These are phyloP conservation scores for Hylomyscus alleni DNA, from an alignment of 2,797 vertebrate species.

Conservation along the genomic window DNA sequence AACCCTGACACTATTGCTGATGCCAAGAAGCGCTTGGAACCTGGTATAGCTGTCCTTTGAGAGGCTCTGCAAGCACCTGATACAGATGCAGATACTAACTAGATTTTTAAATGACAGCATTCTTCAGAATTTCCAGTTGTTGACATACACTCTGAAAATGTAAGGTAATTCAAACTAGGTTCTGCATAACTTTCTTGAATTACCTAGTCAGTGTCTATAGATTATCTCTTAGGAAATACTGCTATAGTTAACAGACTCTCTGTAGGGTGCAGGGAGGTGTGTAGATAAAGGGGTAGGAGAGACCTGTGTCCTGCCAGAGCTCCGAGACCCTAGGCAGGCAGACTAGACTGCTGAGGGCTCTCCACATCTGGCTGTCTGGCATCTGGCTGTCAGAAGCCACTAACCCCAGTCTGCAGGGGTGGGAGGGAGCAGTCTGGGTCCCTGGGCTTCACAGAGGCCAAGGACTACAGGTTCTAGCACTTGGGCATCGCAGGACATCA, in stretches of 20 bases:
- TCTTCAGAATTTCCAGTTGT: background rate
- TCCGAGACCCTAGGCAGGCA: no score
- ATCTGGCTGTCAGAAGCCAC: no score
- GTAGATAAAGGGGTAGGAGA: no score
- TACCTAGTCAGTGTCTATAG: constrained; percentile 35
- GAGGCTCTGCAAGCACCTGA: background rate
- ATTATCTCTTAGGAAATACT: background rate
- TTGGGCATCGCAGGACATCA: no score
- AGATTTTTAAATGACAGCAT: constrained; percentile 13
- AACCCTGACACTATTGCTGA: background rate
- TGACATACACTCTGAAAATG: background rate
- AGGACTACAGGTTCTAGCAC: no score
- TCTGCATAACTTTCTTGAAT: constrained; percentile 39
- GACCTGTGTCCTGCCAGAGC: no score
- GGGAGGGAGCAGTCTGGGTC: no score
- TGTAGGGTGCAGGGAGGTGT: no score
- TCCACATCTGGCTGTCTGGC: no score
- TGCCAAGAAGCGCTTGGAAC: background rate
- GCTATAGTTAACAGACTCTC: background rate
- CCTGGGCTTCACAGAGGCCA: no score
- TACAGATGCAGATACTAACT: background rate
- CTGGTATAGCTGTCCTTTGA: background rate
- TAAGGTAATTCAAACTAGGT: constrained; percentile 21
- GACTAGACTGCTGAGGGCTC: no score
- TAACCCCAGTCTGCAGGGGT: no score